A percentile compares a stretch with the other conserved stretches of the same genome.
Conservation (phyloP, 2,888 invertebrate species). For the Nematopogon swammerdamellus region DNA sequence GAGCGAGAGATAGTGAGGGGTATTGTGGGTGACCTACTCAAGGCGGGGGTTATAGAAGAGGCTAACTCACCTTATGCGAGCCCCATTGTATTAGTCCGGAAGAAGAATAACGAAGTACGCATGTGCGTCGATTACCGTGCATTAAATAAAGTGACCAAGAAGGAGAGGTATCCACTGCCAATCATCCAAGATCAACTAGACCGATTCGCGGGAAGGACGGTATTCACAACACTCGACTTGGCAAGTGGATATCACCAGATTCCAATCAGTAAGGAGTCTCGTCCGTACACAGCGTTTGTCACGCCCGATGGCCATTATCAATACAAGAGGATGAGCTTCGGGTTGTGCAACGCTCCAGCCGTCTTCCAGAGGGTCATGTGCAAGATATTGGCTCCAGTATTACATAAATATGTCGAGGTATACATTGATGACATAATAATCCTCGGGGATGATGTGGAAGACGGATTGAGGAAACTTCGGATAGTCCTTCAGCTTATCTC, state of each 20-base stretch:
- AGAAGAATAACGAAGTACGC: slow-evolving; percentile 9
- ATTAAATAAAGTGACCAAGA: slow-evolving; percentile 9
- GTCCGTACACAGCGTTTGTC: slow-evolving; percentile 6
- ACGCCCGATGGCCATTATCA: slow-evolving; percentile 10
- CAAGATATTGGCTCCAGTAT: slow-evolving; percentile 6
- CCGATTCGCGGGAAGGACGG: slow-evolving; percentile 3
- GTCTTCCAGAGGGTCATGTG: slow-evolving; percentile 9
- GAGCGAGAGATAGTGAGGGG: slow-evolving; percentile 7
- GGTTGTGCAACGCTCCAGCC: slow-evolving; percentile 8
- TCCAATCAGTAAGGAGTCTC: slow-evolving; percentile 3
- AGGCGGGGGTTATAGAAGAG: slow-evolving; percentile 6
- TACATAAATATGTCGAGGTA: slow-evolving; percentile 8
- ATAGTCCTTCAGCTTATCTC: slow-evolving; percentile 4
- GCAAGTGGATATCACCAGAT: slow-evolving; percentile 11
- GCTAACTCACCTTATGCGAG: slow-evolving; percentile 7
- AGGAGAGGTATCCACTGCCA: slow-evolving; percentile 10
- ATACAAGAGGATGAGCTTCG: slow-evolving; percentile 9
- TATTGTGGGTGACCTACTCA: slow-evolving; percentile 3
- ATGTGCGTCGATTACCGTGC: slow-evolving; percentile 10
- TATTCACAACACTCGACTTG: slow-evolving; percentile 9
- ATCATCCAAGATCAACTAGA: slow-evolving; percentile 9
- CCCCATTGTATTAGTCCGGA: slow-evolving; percentile 7
- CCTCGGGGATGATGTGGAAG: slow-evolving; percentile 5
- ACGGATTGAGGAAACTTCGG: slow-evolving; percentile 2
- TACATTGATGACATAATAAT: slow-evolving; percentile 11